Evolutionary conservation across 1,140 invertebrate genomes (phyloP), one percentile per base, ranked within the genome.

Genomic region (Cyclargus thomasi): DNA sequence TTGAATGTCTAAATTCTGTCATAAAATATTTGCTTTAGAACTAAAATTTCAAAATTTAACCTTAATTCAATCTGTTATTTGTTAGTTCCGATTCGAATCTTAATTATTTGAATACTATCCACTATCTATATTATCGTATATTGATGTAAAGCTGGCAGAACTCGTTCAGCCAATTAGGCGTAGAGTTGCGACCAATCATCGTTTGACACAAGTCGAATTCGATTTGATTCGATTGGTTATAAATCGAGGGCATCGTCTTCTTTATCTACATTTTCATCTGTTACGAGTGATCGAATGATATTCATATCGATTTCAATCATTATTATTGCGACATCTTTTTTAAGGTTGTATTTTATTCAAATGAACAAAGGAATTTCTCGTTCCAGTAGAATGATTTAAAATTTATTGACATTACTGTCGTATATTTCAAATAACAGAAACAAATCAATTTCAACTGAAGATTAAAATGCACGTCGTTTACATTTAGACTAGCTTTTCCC

Each of bases 151-250:
- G 23, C 74, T 70, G 81, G 77, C 79, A 73, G 85, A 85, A 85
- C 76, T 85, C 78, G 86, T 88, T 81, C 76, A 84, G 81, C 76
- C 86, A 86, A 89, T 89, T 83, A 85, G 78, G 67, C 74, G 74
- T 79, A 74, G 71, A 83, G 85, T 85, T 82, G 80, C 85, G 86
- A 86, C 85, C 85, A 86, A 87, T 90, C 82, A 88, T 86, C 83
- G 81, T 85, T 84, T 86, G 83, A 85, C 81, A 86, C 80, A 81
- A 83, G 79, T 85, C 82, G 76, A 88, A 86, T 85, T 83, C 80
- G 69, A 78, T 81, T 76, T 73, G 73, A 77, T 85, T 81, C 82
- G 81, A 88, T 87, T 85, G 83, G 79, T 81, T 29, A 85, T 72
- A 75, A 86, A 90, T 82, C 77, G 81, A 87, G 85, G 84, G 75